Percentiles rank a stretch among this genome's conserved stretches.
Conservation (phyloP, 1,140 invertebrate genomes). For the Penaeus vannamei region DNA sequence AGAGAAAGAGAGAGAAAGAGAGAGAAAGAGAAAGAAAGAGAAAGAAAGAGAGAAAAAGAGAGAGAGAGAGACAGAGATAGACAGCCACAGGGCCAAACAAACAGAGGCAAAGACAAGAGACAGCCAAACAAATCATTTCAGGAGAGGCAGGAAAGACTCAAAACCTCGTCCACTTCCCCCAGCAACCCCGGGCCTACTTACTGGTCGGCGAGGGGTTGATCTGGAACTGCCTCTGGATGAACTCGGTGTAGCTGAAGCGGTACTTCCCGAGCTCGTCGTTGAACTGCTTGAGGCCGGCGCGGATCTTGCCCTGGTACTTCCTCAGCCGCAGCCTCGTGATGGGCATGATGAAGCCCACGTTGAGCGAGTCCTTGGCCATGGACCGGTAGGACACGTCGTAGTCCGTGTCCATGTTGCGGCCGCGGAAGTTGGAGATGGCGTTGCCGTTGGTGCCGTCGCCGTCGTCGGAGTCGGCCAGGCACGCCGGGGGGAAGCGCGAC, state of each 20-base stretch:
- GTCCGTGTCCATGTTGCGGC: too few species aligned
- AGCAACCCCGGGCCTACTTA: not conserved
- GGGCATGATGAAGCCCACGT: constrained; percentile 47
- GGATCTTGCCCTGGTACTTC: constrained; percentile 39
- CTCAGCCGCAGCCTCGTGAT: constrained; percentile 39
- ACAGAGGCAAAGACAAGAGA: not conserved
- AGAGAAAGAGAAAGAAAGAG: not conserved
- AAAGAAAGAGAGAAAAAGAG: not conserved
- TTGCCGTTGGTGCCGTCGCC: too few species aligned
- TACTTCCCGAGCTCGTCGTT: constrained; percentile 26
- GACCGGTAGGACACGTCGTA: too few species aligned
- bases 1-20: not conserved
- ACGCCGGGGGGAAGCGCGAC: too few species aligned
- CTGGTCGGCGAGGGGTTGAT: constrained; percentile 61
- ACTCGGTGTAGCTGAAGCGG: constrained; percentile 46
- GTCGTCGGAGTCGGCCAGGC: too few species aligned
- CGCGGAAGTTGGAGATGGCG: too few species aligned
- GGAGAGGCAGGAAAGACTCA: not conserved
- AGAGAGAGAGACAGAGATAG: not conserved
- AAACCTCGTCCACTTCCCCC: not conserved
- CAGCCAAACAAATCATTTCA: not conserved
- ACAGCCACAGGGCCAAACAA: not conserved
- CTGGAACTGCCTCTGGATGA: constrained; percentile 43
- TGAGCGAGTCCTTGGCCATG: constrained; percentile 19
- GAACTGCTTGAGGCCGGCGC: constrained; percentile 37